These are phyloP conservation scores for Netelia inedita DNA, from an alignment of 2,888 invertebrate species.

Conservation along the genomic window DNA sequence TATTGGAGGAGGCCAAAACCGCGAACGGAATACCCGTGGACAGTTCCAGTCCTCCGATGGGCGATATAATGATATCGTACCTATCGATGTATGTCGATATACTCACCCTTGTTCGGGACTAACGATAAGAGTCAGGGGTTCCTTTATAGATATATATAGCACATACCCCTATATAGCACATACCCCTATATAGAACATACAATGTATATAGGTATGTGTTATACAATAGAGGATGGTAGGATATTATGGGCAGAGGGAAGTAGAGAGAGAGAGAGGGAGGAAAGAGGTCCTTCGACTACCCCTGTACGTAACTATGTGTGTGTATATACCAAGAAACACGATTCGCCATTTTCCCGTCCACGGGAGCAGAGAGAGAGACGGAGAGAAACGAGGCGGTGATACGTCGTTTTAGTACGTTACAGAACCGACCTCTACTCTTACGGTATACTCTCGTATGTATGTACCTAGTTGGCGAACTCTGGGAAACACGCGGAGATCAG, in stretches of 20 bases:
- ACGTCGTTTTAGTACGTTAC: constrained; percentile 1
- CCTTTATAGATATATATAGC: not conserved
- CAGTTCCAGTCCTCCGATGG: not conserved
- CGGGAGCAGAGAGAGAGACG: not conserved
- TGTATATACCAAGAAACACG: not conserved
- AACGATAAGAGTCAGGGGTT: not conserved
- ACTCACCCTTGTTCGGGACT: not conserved
- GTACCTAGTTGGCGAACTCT: constrained; percentile 7
- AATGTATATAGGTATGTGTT: not conserved
- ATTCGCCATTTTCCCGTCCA: constrained; percentile 4
- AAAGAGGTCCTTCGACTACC: too few relatives aligned
- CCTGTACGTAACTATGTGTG: not conserved
- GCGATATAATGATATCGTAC: not conserved
- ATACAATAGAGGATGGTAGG: not conserved
- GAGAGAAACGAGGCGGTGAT: constrained; percentile 36
- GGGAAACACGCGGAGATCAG: too few relatives aligned
- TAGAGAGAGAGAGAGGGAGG: not conserved
- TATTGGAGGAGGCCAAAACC: constrained; percentile 39
- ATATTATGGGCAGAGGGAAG: not conserved
- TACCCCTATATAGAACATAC: too few relatives aligned
- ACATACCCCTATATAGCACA: not conserved
- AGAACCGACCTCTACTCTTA: constrained; percentile 17
- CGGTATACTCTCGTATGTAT: constrained; percentile 15
- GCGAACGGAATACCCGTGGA: constrained; percentile 20
- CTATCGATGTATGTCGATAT: constrained; percentile 16